phyloP scores from a whole-genome alignment of 2,888 invertebrate species.

The Apoda limacodes region DNA sequence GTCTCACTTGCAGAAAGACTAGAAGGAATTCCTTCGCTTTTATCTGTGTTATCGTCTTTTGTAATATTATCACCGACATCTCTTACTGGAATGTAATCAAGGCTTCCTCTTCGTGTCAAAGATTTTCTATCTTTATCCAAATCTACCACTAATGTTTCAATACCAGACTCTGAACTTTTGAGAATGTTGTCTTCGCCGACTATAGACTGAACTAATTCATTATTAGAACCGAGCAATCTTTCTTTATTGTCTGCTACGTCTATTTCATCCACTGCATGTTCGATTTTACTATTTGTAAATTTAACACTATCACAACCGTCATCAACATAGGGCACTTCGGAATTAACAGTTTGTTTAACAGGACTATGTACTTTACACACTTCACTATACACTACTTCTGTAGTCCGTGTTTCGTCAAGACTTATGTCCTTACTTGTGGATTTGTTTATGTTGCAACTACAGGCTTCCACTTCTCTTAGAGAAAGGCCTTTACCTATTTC shows the following conservation, averaged over 20 bases:
- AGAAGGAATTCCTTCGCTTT: constrained; percentile 61
- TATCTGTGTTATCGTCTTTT: constrained; percentile 58
- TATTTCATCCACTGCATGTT: constrained; percentile 42
- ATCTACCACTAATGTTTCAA: constrained; percentile 35
- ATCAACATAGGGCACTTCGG: constrained; percentile 33
- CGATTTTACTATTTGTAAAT: constrained; percentile 29
- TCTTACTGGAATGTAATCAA: constrained; percentile 63
- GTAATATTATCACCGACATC: constrained; percentile 51
- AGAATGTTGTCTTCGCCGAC: constrained; percentile 42
- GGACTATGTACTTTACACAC: constrained; percentile 73
- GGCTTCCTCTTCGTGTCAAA: constrained; percentile 51
- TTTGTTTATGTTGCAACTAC: constrained; percentile 36
- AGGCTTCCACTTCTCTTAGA: constrained; percentile 52
- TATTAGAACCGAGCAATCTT: constrained; percentile 28
- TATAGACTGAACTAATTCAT: constrained; percentile 40
- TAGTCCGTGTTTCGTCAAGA: constrained; percentile 39
- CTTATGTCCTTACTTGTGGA: constrained; percentile 21
- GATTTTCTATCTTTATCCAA: constrained; percentile 46
- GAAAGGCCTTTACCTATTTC: constrained; percentile 58
- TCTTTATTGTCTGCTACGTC: constrained; percentile 29
- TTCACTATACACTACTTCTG: constrained; percentile 68
- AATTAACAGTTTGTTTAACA: constrained; percentile 37
- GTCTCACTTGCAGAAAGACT: constrained; percentile 61
- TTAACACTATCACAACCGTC: constrained; percentile 51
- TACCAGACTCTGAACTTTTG: constrained; percentile 52